Percentiles rank a stretch among this genome's conserved stretches.
These are phyloP conservation scores for Paratrypauchen microcephalus DNA, from an alignment of 2,797 vertebrate genomes.

Conservation along the genomic window DNA sequence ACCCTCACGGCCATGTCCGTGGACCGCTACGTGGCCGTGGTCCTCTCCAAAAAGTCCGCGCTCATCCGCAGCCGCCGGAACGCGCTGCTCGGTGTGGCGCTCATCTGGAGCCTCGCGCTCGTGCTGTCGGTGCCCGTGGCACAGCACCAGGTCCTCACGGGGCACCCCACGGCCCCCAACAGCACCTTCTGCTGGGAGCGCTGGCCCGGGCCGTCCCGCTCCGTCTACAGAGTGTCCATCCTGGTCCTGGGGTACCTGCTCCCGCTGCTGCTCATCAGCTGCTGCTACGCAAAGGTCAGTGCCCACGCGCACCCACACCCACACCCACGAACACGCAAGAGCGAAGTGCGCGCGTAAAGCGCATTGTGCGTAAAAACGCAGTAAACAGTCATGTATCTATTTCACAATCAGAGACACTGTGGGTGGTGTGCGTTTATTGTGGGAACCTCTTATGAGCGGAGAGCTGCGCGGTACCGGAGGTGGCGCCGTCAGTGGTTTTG, in stretches of 20 bases:
- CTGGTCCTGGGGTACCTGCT: slow-evolving; percentile 83
- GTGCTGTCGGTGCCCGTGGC: slow-evolving; percentile 80
- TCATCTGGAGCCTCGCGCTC: slow-evolving; percentile 80
- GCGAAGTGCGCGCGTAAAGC: slow-evolving; percentile 43
- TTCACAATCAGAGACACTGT: background rate
- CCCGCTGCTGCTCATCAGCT: slow-evolving; percentile 84
- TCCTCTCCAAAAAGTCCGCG: slow-evolving; percentile 72
- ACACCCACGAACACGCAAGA: background rate
- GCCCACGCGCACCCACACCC: background rate
- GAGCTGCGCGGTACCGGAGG: too few species aligned
- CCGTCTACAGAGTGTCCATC: slow-evolving; percentile 76
- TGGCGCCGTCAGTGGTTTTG: background rate
- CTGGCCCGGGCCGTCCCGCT: slow-evolving; percentile 71
- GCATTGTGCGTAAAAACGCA: slow-evolving; percentile 6
- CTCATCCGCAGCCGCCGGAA: slow-evolving; percentile 78
- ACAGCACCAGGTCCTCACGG: slow-evolving; percentile 77
- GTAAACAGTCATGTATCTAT: background rate
- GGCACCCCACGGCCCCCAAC: slow-evolving; percentile 77
- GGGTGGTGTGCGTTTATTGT: background rate
- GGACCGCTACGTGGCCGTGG: slow-evolving; percentile 86
- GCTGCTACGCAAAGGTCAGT: slow-evolving; percentile 84
- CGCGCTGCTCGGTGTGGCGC: slow-evolving; percentile 68
- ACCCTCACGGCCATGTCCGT: slow-evolving; percentile 86
- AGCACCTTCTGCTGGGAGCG: slow-evolving; percentile 87
- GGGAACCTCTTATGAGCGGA: background rate